phyloP scores from a whole-genome alignment of 2,797 vertebrate genomes.

The Anguilla anguilla region DNA sequence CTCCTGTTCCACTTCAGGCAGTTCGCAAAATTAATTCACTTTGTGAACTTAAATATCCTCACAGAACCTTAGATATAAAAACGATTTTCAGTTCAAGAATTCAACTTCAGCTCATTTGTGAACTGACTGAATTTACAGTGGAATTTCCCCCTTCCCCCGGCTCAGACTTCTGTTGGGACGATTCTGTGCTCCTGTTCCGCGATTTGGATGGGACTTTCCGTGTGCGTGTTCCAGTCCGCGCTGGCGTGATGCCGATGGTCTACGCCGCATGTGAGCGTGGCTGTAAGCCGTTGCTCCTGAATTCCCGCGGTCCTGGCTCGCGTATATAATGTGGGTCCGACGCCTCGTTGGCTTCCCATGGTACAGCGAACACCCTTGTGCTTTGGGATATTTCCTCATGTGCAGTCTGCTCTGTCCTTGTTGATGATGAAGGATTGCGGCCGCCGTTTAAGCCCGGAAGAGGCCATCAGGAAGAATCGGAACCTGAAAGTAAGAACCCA shows the following conservation, averaged over 20 bases:
- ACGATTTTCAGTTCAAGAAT: not conserved
- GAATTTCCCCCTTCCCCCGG: too few species aligned
- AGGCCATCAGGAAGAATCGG: slow-evolving; percentile 43
- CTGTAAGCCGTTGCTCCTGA: not conserved
- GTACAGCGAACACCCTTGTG: slow-evolving; percentile 12
- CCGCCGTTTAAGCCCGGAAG: slow-evolving; percentile 38
- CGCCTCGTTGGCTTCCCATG: not conserved
- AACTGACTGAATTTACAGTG: not conserved
- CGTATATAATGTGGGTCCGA: not conserved
- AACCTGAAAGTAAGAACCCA: slow-evolving; percentile 55
- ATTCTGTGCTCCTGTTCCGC: not conserved
- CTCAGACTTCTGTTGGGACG: not conserved
- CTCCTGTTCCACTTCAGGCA: not conserved
- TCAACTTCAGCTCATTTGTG: not conserved
- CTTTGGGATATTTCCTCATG: slow-evolving; percentile 35
- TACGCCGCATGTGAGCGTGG: not conserved
- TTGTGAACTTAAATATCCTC: not conserved
- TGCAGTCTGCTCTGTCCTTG: slow-evolving; percentile 31
- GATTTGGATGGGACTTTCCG: not conserved
- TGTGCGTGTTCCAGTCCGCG: not conserved
- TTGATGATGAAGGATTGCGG: slow-evolving; percentile 45
- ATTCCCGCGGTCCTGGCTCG: not conserved
- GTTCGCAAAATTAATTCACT: too few species aligned
- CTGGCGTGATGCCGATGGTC: not conserved
- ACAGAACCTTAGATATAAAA: not conserved